These are phyloP conservation scores for Eupithecia inturbata DNA, from an alignment of 2,888 invertebrate species.

Conservation along the genomic window DNA sequence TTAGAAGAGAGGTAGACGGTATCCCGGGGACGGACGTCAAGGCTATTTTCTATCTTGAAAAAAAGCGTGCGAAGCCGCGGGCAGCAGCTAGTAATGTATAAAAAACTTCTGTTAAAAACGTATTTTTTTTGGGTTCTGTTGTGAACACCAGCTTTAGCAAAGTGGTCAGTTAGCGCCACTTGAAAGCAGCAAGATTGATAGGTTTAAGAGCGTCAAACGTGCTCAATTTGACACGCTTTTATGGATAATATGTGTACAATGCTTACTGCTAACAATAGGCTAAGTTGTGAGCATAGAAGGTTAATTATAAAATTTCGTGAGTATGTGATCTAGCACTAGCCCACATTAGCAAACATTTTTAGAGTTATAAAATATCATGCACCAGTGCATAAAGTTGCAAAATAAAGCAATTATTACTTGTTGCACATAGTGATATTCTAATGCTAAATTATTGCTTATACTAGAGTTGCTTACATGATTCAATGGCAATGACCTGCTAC, in stretches of 20 bases:
- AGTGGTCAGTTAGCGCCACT: too few species aligned
- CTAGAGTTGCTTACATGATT: neutral
- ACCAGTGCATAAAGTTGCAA: neutral
- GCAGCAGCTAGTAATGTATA: too few species aligned
- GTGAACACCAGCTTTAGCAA: too few species aligned
- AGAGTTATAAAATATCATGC: neutral
- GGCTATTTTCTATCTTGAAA: too few species aligned
- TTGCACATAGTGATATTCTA: neutral
- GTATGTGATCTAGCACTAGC: neutral
- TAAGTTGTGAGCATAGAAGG: neutral
- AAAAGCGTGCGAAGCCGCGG: too few species aligned
- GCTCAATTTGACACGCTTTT: neutral
- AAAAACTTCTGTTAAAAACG: too few species aligned
- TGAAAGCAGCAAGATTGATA: neutral
- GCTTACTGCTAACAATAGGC: neutral
- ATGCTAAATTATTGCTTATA: neutral
- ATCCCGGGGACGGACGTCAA: too few species aligned
- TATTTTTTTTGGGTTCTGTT: too few species aligned
- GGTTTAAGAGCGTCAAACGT: neutral
- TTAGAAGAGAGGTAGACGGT: too few species aligned
- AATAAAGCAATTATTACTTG: neutral
- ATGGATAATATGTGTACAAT: neutral
- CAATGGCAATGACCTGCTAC: too few species aligned
- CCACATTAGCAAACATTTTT: neutral
- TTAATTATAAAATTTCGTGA: neutral